phyloP scores from a whole-genome alignment of 2,113 vertebrate species.

The Nettapus auritus region DNA sequence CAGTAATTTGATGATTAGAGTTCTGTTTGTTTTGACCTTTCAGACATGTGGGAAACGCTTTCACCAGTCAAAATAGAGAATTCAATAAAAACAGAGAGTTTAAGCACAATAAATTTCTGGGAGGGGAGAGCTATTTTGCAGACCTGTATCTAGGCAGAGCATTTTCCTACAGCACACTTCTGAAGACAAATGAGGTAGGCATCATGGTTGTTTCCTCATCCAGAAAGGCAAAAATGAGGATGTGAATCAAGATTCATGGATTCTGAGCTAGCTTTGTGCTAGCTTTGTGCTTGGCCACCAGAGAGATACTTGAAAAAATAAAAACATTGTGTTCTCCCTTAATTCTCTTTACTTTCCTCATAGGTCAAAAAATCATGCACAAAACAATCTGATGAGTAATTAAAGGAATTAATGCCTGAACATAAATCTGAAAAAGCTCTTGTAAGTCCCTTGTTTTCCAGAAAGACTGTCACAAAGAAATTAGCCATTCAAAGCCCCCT shows the following conservation, averaged over 20 bases:
- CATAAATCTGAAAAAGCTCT: not conserved
- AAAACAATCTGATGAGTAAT: not conserved
- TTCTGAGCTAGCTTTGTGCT: not conserved
- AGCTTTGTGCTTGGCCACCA: not conserved
- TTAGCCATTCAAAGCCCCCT: not conserved
- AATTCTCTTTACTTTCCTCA: not conserved
- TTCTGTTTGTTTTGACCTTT: slow-evolving; percentile 31
- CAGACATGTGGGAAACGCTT: not conserved
- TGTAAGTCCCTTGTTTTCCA: not conserved
- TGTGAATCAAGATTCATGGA: not conserved
- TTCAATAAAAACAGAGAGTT: not conserved
- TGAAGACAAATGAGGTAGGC: not conserved
- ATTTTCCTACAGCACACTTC: not conserved
- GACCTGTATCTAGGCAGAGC: not conserved
- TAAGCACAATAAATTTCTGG: not conserved
- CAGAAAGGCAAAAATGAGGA: not conserved
- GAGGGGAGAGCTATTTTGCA: not conserved
- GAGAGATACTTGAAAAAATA: not conserved
- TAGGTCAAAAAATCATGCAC: not conserved
- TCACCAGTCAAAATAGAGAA: not conserved
- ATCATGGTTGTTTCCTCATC: not conserved
- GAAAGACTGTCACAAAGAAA: not conserved
- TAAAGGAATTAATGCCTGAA: not conserved
- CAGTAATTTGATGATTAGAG: not conserved
- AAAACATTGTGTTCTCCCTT: not conserved